These are phyloP conservation scores for Axis porcinus DNA, from an alignment of 2,113 vertebrate genomes.

Conservation along the genomic window DNA sequence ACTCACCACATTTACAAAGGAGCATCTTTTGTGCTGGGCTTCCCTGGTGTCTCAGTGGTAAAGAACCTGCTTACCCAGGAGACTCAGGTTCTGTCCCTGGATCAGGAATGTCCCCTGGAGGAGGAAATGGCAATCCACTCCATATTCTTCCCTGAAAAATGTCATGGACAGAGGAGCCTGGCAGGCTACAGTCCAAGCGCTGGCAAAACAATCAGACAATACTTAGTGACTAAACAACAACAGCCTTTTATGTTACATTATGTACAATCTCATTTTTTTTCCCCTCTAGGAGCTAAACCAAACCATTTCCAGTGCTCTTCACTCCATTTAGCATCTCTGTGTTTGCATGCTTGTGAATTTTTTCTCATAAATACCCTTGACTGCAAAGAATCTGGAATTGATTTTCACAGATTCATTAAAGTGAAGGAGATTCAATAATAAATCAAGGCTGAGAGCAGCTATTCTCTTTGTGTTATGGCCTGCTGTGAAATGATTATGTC, in stretches of 20 bases:
- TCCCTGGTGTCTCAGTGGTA: background rate
- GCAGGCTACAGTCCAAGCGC: background rate
- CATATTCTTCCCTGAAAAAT: background rate
- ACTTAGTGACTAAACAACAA: background rate
- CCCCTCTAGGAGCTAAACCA: background rate
- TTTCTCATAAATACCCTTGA: background rate
- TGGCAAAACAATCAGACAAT: background rate
- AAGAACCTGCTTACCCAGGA: background rate
- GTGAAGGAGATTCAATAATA: background rate
- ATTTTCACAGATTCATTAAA: background rate
- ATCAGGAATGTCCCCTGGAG: background rate
- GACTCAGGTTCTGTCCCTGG: background rate
- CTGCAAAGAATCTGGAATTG: background rate
- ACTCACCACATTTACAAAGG: background rate
- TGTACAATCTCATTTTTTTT: background rate
- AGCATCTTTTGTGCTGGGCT: background rate
- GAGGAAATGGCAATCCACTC: background rate
- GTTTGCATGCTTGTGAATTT: background rate
- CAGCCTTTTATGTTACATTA: background rate
- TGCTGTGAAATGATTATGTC: background rate
- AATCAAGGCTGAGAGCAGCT: background rate
- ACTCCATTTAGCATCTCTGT: background rate
- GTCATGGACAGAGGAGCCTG: background rate
- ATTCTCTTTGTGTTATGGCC: background rate
- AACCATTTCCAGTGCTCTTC: background rate